Conservation (phyloP, 1,140 invertebrate species). For the Orius insidiosus region DNA sequence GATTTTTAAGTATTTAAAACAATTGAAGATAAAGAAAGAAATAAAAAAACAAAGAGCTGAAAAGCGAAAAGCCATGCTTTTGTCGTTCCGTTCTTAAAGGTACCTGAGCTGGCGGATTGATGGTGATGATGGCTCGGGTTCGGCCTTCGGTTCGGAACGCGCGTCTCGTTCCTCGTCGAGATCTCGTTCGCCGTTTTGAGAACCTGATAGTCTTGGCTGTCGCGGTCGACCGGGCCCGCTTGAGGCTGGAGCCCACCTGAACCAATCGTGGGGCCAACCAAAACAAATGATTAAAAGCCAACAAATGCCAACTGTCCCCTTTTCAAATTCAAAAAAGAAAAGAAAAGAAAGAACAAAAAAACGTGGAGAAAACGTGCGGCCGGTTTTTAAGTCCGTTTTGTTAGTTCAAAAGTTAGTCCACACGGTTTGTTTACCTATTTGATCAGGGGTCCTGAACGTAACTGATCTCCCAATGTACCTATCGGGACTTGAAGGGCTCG, state of each 20-base stretch:
- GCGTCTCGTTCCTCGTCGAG: conserved; percentile 27
- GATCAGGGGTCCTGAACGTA: conserved; percentile 7
- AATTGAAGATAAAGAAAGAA: background rate
- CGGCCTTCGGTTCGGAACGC: conserved; percentile 3
- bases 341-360: too few species aligned
- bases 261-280: too few species aligned
- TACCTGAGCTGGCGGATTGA: conserved; percentile 16
- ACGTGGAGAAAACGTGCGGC: too few species aligned
- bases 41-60: background rate
- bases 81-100: background rate
- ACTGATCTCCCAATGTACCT: conserved; percentile 2
- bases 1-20: too few species aligned
- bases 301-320: too few species aligned
- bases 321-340: too few species aligned
- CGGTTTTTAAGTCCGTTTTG: too few species aligned
- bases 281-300: too few species aligned
- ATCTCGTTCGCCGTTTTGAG: conserved; percentile 83
- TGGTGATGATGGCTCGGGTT: conserved; percentile 6
- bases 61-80: background rate
- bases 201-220: conserved; percentile 82
- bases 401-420: too few species aligned
- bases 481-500: background rate
- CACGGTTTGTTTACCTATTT: too few species aligned
- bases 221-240: conserved; percentile 31
- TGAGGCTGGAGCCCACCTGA: background rate